phyloP scores from a whole-genome alignment of 2,797 vertebrate species.

The Coreius guichenoti region DNA sequence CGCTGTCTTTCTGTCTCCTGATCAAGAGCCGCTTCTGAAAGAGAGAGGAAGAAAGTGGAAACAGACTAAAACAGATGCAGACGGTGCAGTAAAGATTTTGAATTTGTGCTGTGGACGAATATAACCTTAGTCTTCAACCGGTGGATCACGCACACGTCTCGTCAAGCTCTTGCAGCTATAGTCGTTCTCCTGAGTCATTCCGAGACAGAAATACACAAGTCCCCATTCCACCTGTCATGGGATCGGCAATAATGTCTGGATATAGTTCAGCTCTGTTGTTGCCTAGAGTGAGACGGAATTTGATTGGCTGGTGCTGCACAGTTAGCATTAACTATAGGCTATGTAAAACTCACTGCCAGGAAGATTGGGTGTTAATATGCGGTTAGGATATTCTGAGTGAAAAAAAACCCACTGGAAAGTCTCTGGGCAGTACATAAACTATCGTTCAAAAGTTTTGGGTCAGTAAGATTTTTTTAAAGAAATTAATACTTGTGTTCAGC shows the following conservation, averaged over 20 bases:
- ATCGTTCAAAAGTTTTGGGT: neutral
- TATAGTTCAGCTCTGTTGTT: slow-evolving; percentile 19
- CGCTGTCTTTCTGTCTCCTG: slow-evolving; percentile 31
- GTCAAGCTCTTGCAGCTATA: slow-evolving; percentile 20
- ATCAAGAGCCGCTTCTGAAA: slow-evolving; percentile 25
- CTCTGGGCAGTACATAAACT: neutral
- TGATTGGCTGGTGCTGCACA: neutral
- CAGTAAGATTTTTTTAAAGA: neutral
- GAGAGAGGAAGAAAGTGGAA: slow-evolving; percentile 7
- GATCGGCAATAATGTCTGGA: neutral
- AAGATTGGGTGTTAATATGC: neutral
- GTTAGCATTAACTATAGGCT: neutral
- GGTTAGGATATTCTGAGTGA: neutral
- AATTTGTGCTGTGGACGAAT: slow-evolving; percentile 17
- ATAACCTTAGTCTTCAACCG: slow-evolving; percentile 20
- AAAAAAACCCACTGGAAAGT: neutral
- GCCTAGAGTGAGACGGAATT: neutral
- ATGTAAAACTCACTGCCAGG: neutral
- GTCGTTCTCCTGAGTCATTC: slow-evolving; percentile 30
- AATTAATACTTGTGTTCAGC: too few relatives aligned
- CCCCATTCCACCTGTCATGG: slow-evolving; percentile 21
- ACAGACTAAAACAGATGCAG: slow-evolving; percentile 9
- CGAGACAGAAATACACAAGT: slow-evolving; percentile 15
- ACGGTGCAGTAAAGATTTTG: neutral
- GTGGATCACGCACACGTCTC: neutral